Base-by-base conservation (phyloP, 2,113 vertebrate genomes). In the Egretta garzetta region DNA sequence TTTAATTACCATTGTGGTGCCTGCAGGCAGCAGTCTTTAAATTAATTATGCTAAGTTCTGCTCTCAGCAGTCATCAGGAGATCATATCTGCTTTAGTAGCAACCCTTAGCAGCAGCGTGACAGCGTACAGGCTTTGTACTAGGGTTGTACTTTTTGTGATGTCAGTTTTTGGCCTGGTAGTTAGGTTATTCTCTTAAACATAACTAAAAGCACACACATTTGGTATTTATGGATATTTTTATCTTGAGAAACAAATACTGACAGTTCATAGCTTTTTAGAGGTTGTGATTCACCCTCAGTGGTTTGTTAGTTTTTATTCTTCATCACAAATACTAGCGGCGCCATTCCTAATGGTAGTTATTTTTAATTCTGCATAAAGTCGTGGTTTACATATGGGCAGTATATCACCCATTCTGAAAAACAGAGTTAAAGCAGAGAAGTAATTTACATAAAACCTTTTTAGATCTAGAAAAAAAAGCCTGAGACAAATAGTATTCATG, bases 321-420 rank as follows among this genome's bases (percentile, higher is more conserved):
- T 80, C 62, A 39, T 96, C 56, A 39, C 84, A 83, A 95, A 90
- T 83, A 50, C 83, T 64, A 68, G 27, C 0, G 66, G 84, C 63
- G 28, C 86, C 86, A 35, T 89, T 91, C 80, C 89, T 93, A 89
- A 94, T 93, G 94, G 83, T 16, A 76, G 86, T 94, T 97, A 94
- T 96, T 97, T 97, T 96, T 92, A 96, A 91, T 91, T 88, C 86
- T 97, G 62, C 87, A 70, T 82, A 41, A 81, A 94, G 70, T 47
- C 33, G 91, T 91, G 93, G 73, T 85, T 95, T 96, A 49, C 91
- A 62, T 87, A 91, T 53, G 83, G 91, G 94, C 89, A 95, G 39
- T 24, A 52, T 87, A 74, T 91, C 93, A 95, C 86, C 66, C 91
- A 8, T 87, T 93, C 89, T 85, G 70, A 85, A 91, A 95, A 94